Evolutionary conservation across 2,888 invertebrate species (phyloP).

Genomic region (Oscheius myriophilus): DNA sequence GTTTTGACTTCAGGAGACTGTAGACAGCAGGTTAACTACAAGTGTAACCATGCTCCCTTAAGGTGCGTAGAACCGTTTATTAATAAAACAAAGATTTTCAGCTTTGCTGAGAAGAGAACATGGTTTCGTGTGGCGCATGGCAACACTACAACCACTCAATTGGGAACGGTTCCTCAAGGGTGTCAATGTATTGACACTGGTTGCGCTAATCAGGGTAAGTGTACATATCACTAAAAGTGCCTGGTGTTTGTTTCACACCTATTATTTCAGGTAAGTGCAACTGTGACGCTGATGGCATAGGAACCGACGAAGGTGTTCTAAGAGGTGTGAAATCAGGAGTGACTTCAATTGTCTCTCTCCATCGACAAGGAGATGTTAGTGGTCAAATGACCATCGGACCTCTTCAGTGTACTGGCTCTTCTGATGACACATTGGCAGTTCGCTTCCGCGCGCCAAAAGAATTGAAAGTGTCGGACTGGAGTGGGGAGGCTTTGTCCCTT

Average conservation of each 20-base stretch:
- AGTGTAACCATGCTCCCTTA: slow-evolving; percentile 56
- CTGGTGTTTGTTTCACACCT: neutral
- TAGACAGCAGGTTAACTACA: slow-evolving; percentile 49
- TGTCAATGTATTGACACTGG: slow-evolving; percentile 49
- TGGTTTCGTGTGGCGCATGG: slow-evolving; percentile 51
- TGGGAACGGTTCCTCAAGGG: slow-evolving; percentile 38
- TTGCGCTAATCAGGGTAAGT: slow-evolving; percentile 45
- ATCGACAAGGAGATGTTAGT: slow-evolving; percentile 42
- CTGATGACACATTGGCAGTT: slow-evolving; percentile 28
- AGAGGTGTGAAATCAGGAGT: slow-evolving; percentile 51
- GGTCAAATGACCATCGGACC: slow-evolving; percentile 54
- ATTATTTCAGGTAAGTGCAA: slow-evolving; percentile 48
- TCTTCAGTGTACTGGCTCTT: slow-evolving; percentile 57
- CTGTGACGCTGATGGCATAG: slow-evolving; percentile 51
- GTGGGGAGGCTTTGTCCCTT: slow-evolving; percentile 12
- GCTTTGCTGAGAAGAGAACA: slow-evolving; percentile 48
- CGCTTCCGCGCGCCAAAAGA: slow-evolving; percentile 9
- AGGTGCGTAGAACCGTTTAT: slow-evolving; percentile 28
- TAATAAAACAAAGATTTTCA: slow-evolving; percentile 23
- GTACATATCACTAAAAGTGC: neutral
- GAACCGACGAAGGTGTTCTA: slow-evolving; percentile 51
- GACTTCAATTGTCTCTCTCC: slow-evolving; percentile 40
- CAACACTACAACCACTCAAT: slow-evolving; percentile 38
- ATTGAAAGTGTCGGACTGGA: slow-evolving; percentile 16
- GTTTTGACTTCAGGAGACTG: slow-evolving; percentile 46